Conservation (phyloP, 2,888 invertebrate species). For the Neocrepidodera transversa region DNA sequence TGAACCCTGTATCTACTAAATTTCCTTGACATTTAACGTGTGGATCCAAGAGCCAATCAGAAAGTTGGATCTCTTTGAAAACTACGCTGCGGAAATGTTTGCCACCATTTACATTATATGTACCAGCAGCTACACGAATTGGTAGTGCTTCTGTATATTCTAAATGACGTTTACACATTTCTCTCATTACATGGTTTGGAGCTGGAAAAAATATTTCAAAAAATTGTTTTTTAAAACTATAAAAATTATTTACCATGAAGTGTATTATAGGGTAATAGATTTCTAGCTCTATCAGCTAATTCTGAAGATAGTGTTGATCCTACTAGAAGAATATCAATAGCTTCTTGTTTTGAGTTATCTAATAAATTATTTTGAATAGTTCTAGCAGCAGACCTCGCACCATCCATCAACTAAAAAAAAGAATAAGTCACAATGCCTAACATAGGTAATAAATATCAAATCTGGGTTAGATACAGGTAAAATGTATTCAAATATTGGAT, state of each 20-base stretch:
- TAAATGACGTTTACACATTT: slow-evolving; percentile 83
- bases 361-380: slow-evolving; percentile 98
- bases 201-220: slow-evolving; percentile 59
- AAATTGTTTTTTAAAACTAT: neutral
- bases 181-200: slow-evolving; percentile 80
- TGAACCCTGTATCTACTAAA: slow-evolving; percentile 61
- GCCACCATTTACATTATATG: slow-evolving; percentile 99
- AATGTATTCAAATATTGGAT: no score
- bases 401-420: slow-evolving; percentile 86
- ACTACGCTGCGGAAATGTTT: slow-evolving; percentile 97
- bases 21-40: slow-evolving; percentile 64
- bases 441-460: slow-evolving; percentile 4
- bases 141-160: slow-evolving; percentile 77
- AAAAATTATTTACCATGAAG: slow-evolving; percentile 70
- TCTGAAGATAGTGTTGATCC: slow-evolving; percentile 93
- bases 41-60: slow-evolving; percentile 91
- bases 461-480: neutral
- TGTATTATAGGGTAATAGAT: slow-evolving; percentile 85
- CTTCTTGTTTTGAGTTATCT: slow-evolving; percentile 96
- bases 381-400: slow-evolving; percentile 94
- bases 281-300: slow-evolving; percentile 88
- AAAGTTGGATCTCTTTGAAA: slow-evolving; percentile 85
- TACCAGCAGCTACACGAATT: slow-evolving; percentile 87
- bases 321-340: slow-evolving; percentile 92
- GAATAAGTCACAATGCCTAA: neutral